Conservation (phyloP, 2,113 vertebrate species). For the Corythornis madagascariensis region DNA sequence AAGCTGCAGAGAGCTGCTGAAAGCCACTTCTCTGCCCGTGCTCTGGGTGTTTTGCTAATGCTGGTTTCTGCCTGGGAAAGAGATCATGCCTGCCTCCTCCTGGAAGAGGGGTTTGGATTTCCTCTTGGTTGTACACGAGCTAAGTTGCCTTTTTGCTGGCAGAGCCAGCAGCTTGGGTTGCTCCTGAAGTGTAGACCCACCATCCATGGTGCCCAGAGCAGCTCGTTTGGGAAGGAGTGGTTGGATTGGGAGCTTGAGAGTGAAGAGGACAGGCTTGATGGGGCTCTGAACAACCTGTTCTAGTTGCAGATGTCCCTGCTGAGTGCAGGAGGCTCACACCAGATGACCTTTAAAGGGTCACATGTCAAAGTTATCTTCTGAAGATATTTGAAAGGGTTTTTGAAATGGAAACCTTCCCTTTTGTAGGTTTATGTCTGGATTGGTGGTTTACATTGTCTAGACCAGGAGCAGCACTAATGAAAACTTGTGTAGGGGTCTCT, state of each 20-base stretch:
- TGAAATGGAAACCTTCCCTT: neutral
- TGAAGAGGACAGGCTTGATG: neutral
- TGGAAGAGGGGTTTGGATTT: neutral
- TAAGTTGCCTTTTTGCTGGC: neutral
- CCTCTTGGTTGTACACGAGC: neutral
- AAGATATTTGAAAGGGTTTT: neutral
- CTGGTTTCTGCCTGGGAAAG: neutral
- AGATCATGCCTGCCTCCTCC: neutral
- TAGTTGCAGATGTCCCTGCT: too few relatives aligned
- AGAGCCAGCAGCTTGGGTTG: neutral
- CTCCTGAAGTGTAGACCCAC: neutral
- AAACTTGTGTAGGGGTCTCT: neutral
- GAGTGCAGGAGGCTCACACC: too few relatives aligned
- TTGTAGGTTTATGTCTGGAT: neutral
- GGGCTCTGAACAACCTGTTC: neutral
- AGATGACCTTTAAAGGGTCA: neutral
- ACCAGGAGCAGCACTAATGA: neutral
- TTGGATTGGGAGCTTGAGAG: neutral
- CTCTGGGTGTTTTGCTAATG: neutral
- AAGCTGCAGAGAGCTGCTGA: neutral
- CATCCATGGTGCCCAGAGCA: neutral
- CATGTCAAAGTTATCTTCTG: neutral
- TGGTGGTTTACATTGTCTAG: neutral
- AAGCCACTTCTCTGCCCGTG: accelerated
- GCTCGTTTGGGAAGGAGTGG: neutral